Evolutionary conservation across 2,113 vertebrate genomes (phyloP), one percentile per base, ranked within the genome.

Genomic region (Notarius quadriscutis): DNA sequence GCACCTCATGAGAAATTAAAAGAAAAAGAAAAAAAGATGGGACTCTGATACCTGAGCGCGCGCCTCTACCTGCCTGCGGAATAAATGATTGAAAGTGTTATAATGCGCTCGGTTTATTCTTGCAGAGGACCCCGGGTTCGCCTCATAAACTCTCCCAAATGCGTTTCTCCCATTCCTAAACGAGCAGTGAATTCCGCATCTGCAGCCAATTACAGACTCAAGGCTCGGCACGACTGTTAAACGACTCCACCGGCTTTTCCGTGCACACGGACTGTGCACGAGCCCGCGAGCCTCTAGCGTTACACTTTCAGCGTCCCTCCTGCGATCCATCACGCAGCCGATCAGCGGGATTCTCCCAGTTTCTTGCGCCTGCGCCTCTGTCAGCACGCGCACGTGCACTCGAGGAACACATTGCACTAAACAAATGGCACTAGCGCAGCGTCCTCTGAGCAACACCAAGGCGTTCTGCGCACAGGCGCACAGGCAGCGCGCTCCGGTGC

Each of bases 271-370:
- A 50, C 48, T 10, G 50, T 71, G 92, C 91, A 90, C 93, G 93
- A 94, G 93, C 93, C 93, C 91, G 89, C 93, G 93, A 94, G 93
- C 93, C 93, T 94, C 94, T 95, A 94, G 93, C 94, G 94, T 95
- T 95, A 94, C 95, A 95, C 93, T 92, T 92, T 92, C 95, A 94
- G 92, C 94, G 91, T 93, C 93, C 93, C 94, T 92, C 91, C 92
- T 84, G 94, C 92, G 92, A 94, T 94, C 92, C 94, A 94, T 94
- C 94, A 95, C 87, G 90, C 87, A 90, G 30, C 81, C 88, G 84
- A 63, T 62, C 17, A 15, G 48, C 63, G 62, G 62, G 41, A 53
- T 58, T 53, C 84, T 53, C 71, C 63, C 25, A 4, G 9, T n/a
- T n/a, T n/a, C 62, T 8, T 51, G 34, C n/a, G 74, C 72, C 10